phyloP scores from a whole-genome alignment of 2,113 vertebrate species.

The Thinocorus orbignyianus region DNA sequence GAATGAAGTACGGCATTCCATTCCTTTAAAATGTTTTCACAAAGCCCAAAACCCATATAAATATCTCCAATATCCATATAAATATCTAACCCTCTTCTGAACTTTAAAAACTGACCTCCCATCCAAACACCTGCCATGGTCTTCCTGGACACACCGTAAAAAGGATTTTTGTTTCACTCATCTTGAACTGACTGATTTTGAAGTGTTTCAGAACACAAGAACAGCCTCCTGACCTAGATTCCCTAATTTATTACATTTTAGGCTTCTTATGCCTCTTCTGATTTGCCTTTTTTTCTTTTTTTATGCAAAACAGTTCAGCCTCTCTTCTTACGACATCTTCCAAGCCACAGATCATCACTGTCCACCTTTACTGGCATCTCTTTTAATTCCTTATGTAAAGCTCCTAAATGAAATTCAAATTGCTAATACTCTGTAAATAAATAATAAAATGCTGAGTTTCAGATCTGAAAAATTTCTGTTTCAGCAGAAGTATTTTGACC shows the following conservation, averaged over 20 bases:
- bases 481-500: neutral
- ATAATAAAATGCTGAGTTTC: too few species aligned
- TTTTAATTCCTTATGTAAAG: neutral
- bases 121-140: fast-evolving
- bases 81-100: neutral
- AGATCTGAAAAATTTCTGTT: neutral
- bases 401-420: neutral
- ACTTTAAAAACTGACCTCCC: neutral
- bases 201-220: neutral
- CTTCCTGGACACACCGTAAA: neutral
- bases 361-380: neutral
- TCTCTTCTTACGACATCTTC: neutral
- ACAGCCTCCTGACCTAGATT: neutral
- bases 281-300: conserved; percentile 18
- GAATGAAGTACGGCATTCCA: neutral
- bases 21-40: neutral
- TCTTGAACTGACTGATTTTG: neutral
- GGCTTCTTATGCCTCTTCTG: neutral
- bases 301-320: neutral
- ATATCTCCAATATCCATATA: neutral
- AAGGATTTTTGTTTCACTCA: neutral
- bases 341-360: neutral
- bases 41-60: neutral
- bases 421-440: too few species aligned
- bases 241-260: conserved; percentile 20